Conservation (phyloP, 2,113 vertebrate genomes). For the Sinocyclocheilus anophthalmus region DNA sequence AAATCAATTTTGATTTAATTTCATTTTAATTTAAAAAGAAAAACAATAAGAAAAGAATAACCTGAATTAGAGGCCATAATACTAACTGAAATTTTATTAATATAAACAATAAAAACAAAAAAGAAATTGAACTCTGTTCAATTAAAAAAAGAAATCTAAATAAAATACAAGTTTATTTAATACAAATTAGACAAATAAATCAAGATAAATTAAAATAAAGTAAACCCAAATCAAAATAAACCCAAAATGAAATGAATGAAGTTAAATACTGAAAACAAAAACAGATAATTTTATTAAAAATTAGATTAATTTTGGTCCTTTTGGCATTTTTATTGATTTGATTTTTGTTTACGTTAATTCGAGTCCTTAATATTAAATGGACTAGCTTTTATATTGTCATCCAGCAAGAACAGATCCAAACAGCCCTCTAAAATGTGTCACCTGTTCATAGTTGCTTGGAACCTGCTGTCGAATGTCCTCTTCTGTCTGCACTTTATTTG, state of each 20-base stretch:
- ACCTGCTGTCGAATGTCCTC: constrained; percentile 71
- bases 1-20: not conserved
- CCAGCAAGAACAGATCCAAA: not conserved
- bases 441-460: constrained; percentile 74
- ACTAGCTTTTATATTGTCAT: not conserved
- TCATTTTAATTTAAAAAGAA: not conserved
- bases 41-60: not conserved
- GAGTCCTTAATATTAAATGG: not conserved
- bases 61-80: not conserved
- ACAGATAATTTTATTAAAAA: not conserved
- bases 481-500: constrained; percentile 70
- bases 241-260: no score
- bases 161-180: no score
- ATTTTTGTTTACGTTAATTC: no score
- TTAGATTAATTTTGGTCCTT: no score
- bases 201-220: no score
- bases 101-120: no score
- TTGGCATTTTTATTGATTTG: no score
- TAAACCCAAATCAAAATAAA: no score
- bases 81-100: no score
- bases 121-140: not conserved
- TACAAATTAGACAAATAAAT: no score
- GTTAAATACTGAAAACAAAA: no score
- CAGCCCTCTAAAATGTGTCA: constrained; percentile 43
- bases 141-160: no score